Evolutionary conservation across 2,797 vertebrate genomes (phyloP).

Genomic region (Hafferia zeledoni): DNA sequence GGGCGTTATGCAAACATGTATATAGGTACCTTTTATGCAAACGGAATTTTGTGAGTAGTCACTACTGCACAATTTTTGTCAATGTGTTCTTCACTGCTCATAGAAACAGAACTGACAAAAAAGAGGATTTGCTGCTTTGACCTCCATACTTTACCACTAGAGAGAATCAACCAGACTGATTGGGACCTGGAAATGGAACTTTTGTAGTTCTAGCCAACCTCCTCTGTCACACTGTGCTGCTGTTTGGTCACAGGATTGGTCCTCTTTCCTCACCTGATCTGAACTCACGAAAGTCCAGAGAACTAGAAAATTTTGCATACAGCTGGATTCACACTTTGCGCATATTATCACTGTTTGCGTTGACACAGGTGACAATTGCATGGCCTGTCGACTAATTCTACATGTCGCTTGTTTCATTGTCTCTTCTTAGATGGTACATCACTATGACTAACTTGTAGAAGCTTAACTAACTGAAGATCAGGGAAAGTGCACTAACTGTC

Average conservation of each 20-base stretch:
- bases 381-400: not conserved
- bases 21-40: not conserved
- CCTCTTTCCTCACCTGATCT: not conserved
- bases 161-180: not conserved
- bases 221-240: not conserved
- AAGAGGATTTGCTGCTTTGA: not conserved
- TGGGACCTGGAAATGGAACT: not conserved
- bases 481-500: not conserved
- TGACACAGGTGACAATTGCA: not conserved
- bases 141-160: not conserved
- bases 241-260: not conserved
- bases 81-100: not conserved
- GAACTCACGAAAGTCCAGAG: not conserved
- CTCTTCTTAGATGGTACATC: not conserved
- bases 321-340: not conserved
- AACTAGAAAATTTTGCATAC: not conserved
- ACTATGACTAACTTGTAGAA: not conserved
- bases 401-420: not conserved
- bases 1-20: not conserved
- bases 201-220: not conserved
- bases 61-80: not conserved
- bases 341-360: not conserved
- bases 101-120: not conserved
- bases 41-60: not conserved
- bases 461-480: not conserved